Evolutionary conservation across 2,888 invertebrate species (phyloP), one percentile per base, ranked within the genome.

Genomic region (Nasonovia ribisnigri): DNA sequence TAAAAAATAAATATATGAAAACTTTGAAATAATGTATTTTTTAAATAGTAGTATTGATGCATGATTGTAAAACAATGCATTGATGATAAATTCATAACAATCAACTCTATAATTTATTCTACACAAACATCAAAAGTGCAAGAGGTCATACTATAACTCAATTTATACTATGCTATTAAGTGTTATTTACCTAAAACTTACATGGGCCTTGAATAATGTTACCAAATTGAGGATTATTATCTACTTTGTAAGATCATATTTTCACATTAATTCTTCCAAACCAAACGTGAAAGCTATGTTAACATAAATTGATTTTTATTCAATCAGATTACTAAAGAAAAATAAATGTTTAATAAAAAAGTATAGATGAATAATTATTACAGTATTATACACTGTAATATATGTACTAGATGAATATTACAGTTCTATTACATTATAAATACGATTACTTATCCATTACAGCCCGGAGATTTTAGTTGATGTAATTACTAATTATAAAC

Each of bases 31-130:
- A 36, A 24, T 36, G 16, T 87, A 20, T 46, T 46, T 48, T 87
- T 26, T 10, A 13, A 88, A 92, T 67, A 88, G 20, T 16, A 36
- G 87, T 48, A 43, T 26, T 13, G 5, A 84, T 84, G 43, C 42
- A 11, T 46, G 92, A 88, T 92, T 88, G 10, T 46, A 87, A 87
- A 48, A 92, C 87, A 92, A 92, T 92, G 48, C 87, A 16, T 51
- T 51, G 42, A 67, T 16, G 87, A 92, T 92, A 88, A 60, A 92
- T 92, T 42, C 60, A 77, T 48, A 90, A 91, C 57, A 86, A 84
- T 84, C 46, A 36, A 84, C 92, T 86, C 87, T 88, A 87, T 67
- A 88, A 87, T 92, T 92, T 60, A 43, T 84, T 54, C 16, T 5
- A 84, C 43, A 20, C 29, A 84, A 16, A 87, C 67, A 67, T 26